Conservation (phyloP, 2,797 vertebrate genomes). For the Pantherophis vulpinus region DNA sequence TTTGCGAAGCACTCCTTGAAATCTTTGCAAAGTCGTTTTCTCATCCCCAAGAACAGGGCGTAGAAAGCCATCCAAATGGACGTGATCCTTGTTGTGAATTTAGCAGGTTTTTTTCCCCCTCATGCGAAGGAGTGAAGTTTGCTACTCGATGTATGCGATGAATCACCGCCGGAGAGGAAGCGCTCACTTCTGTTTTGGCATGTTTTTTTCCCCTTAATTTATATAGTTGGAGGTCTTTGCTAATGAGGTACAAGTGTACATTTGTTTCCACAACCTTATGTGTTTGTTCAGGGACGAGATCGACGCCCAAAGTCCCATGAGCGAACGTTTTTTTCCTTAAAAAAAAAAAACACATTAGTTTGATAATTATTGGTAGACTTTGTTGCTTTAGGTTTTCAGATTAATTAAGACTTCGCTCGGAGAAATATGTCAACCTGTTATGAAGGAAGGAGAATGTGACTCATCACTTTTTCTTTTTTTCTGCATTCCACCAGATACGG, state of each 20-base stretch:
- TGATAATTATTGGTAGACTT: slow-evolving; percentile 28
- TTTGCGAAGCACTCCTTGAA: neutral
- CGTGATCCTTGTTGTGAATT: neutral
- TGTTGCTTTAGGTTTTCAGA: neutral
- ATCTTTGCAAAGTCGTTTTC: neutral
- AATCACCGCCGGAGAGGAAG: neutral
- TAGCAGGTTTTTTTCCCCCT: neutral
- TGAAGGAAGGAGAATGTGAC: neutral
- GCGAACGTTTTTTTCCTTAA: neutral
- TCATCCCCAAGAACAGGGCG: neutral
- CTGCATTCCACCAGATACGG: neutral
- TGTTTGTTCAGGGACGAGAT: neutral
- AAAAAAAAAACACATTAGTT: neutral
- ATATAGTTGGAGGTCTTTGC: neutral
- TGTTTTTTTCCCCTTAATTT: neutral
- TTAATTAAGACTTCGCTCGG: slow-evolving; percentile 22
- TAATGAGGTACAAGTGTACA: neutral
- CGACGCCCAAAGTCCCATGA: neutral
- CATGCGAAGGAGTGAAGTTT: neutral
- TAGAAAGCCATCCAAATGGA: neutral
- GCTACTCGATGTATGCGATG: neutral
- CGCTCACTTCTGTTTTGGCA: neutral
- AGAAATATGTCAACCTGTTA: neutral
- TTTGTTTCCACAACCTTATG: neutral
- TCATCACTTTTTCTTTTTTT: neutral